Evolutionary conservation across 2,888 invertebrate genomes (phyloP).

Genomic region (Tetranychus truncatus): DNA sequence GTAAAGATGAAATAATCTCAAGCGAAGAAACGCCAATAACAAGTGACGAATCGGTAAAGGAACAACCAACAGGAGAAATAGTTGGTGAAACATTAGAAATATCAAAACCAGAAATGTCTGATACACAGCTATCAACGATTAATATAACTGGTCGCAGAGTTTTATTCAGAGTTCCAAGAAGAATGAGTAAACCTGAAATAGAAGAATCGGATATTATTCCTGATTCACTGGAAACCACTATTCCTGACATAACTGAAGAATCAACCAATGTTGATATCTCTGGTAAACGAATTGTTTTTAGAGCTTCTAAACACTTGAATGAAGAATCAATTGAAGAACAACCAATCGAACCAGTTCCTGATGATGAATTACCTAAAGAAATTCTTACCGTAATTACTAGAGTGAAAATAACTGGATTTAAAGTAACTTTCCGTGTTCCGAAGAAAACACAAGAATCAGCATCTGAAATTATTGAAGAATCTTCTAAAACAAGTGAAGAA

Average conservation of each 20-base stretch:
- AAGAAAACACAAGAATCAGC: not conserved
- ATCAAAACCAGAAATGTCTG: not conserved
- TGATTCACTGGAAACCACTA: no score
- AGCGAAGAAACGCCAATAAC: not conserved
- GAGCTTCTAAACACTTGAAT: not conserved
- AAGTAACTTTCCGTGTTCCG: not conserved
- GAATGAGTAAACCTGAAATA: not conserved
- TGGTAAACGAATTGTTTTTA: no score
- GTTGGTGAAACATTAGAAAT: not conserved
- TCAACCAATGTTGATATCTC: no score
- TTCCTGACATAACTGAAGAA: no score
- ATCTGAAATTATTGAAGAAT: not conserved
- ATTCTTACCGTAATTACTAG: no score
- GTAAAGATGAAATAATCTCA: not conserved
- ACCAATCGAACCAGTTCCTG: no score
- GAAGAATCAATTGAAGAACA: not conserved
- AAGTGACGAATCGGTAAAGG: not conserved
- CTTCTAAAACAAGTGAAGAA: not conserved
- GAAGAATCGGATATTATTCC: not conserved
- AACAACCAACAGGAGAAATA: no score
- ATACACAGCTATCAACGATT: not conserved
- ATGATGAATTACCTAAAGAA: no score
- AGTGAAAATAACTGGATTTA: not conserved
- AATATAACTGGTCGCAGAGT: not conserved
- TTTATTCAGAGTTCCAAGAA: not conserved